Base-by-base conservation (phyloP, 2,888 invertebrate genomes). In the Marronus borbonicus region DNA sequence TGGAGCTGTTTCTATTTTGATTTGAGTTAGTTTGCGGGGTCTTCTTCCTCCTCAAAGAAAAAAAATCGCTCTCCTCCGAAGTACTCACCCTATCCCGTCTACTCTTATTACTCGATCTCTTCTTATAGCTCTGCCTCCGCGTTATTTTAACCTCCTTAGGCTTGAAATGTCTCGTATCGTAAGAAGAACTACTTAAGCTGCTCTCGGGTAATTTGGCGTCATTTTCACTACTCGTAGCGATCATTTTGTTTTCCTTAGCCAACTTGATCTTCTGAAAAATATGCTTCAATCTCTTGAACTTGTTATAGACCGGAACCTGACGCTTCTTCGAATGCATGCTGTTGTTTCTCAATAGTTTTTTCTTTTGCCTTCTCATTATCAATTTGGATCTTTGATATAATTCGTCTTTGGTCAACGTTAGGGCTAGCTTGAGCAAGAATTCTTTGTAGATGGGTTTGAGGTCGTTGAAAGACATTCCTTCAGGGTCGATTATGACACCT, bases 391-490 rank as follows among this genome's bases (percentile, higher is more conserved):
- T 93, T 86, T 96, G 95, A 86, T 96, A 97, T 80, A 97, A 91
- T 88, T 97, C 97, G 85, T 97, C 97, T 89, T 96, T 96, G n/a
- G 96, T 97, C 79, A 97, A 89, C 0, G 97, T 97, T 0, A 97
- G 93, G 2, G 97, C 96, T 81, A 97, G 89, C 88, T 97, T 97
- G 52, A 97, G 88, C 68, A 97, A 90, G 86, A 97, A 96, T 89
- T 97, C 97, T 87, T 97, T 96, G 87, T 97, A 97, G 80, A 97
- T 94, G 62, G 97, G 97, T 87, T 96, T 96, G 80, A 97, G 90
- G 85, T 97, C 96, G 89, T 97, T 97, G 88, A 96, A 97, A 76
- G 96, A 96, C 96, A 97, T 97, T 79, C 97, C 97, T 87, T 97
- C 96, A 50, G 96, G 94, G 88, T 96, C 95, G 84, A 97, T 96